Conservation (phyloP, 2,888 invertebrate species). For the Acrocyrtus sp. region DNA sequence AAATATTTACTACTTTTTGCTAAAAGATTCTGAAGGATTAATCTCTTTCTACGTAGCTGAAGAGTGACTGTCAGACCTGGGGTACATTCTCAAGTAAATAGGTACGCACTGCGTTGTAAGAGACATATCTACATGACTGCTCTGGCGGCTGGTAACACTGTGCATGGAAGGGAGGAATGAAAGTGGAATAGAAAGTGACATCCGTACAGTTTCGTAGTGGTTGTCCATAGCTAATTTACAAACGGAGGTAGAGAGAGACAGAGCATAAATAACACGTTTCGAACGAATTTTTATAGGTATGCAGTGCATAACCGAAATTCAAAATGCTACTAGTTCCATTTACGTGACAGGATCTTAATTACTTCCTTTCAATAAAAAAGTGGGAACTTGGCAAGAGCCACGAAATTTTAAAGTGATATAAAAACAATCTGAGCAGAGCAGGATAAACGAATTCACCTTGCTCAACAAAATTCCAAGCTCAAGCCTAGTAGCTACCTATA, state of each 20-base stretch:
- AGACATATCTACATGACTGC: too few species aligned
- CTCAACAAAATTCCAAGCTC: too few species aligned
- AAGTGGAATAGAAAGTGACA: too few species aligned
- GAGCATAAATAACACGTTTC: neutral
- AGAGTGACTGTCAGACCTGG: neutral
- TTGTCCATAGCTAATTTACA: neutral
- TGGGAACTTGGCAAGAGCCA: conserved; percentile 16
- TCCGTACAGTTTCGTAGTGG: neutral
- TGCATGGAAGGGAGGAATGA: too few species aligned
- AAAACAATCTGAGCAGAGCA: neutral
- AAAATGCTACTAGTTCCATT: conserved; percentile 18
- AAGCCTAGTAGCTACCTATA: too few species aligned
- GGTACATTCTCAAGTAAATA: neutral
- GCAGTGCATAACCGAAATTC: too few species aligned
- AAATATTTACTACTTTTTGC: neutral
- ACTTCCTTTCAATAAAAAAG: conserved; percentile 34
- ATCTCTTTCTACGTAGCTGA: neutral
- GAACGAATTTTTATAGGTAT: neutral
- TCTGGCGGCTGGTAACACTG: too few species aligned
- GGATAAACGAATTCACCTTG: too few species aligned
- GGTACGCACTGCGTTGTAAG: too few species aligned
- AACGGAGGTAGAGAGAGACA: neutral
- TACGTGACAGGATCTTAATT: conserved; percentile 39
- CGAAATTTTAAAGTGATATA: neutral
- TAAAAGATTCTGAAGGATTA: neutral